phyloP scores from a whole-genome alignment of 2,888 invertebrate species.

The Hedya salicella region DNA sequence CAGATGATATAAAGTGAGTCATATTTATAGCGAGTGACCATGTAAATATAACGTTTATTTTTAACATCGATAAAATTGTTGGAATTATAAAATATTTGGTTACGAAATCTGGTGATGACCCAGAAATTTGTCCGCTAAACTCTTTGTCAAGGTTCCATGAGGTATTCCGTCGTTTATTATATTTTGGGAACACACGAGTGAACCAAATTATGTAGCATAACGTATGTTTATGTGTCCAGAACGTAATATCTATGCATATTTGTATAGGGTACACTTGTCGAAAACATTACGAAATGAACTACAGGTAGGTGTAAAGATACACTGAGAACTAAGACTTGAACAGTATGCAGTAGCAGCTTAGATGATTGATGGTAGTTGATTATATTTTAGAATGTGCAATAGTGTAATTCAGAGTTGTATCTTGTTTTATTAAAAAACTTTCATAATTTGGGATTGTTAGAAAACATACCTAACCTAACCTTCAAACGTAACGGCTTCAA shows the following conservation, averaged over 20 bases:
- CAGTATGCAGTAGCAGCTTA: too few species aligned
- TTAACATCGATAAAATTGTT: conserved; percentile 30
- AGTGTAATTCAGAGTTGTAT: too few species aligned
- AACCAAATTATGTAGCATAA: background rate
- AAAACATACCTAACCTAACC: too few species aligned
- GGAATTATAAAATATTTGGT: conserved; percentile 19
- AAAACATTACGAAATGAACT: background rate
- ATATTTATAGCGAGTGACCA: conserved; percentile 21
- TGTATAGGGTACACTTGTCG: background rate
- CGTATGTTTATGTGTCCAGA: background rate
- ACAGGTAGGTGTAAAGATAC: background rate
- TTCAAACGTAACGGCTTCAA: too few species aligned
- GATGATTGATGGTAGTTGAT: too few species aligned
- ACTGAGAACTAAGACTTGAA: too few species aligned
- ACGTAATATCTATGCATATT: background rate
- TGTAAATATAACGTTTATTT: conserved; percentile 20
- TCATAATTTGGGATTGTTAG: too few species aligned
- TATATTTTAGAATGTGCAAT: too few species aligned
- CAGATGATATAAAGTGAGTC: too few species aligned
- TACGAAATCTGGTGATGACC: conserved; percentile 36
- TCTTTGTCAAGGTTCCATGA: conserved; percentile 51
- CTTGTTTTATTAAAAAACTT: too few species aligned
- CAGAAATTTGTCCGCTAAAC: conserved; percentile 42
- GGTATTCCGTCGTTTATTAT: conserved; percentile 16
- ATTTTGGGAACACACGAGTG: conserved; percentile 22